phyloP scores from a whole-genome alignment of 2,113 vertebrate genomes.

The Trinectes maculatus region DNA sequence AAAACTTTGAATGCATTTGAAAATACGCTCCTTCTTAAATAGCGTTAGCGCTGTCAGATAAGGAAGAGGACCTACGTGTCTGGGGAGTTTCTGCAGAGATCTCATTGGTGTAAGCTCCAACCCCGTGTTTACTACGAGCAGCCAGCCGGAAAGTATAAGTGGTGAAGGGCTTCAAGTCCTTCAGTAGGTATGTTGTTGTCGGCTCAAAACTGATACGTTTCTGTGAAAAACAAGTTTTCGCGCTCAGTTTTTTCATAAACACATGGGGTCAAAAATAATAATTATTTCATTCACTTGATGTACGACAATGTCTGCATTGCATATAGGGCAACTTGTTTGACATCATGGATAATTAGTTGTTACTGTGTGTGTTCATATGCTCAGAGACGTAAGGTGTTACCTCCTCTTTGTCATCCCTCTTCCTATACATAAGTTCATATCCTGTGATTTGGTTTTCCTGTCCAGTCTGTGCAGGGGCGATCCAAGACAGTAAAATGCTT shows the following conservation, averaged over 20 bases:
- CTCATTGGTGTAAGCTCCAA: conserved; percentile 95
- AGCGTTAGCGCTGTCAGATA: conserved; percentile 55
- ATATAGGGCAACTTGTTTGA: too few species aligned
- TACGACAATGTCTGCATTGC: too few species aligned
- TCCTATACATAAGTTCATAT: conserved; percentile 95
- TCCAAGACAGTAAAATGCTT: conserved; percentile 95
- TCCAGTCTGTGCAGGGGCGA: conserved; percentile 86
- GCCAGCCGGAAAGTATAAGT: conserved; percentile 95
- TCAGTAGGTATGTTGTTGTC: conserved; percentile 90
- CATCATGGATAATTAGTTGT: too few species aligned
- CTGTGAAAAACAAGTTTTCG: conserved; percentile 78
- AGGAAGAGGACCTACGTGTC: conserved; percentile 98
- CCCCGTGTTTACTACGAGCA: conserved; percentile 93
- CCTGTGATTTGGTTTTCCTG: conserved; percentile 93
- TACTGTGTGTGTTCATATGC: too few species aligned
- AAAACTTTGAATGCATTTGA: conserved; percentile 70
- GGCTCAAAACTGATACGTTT: conserved; percentile 93
- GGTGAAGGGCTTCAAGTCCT: conserved; percentile 95
- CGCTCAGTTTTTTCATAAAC: conserved; percentile 22
- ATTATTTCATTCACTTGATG: too few species aligned
- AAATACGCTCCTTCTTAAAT: conserved; percentile 58
- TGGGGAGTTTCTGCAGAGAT: conserved; percentile 97
- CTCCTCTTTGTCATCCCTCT: conserved; percentile 95
- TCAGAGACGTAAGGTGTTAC: too few species aligned
- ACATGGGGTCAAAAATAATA: background rate